These are phyloP conservation scores for Melanostigma gelatinosum DNA, from an alignment of 2,113 vertebrate genomes.

Conservation along the genomic window DNA sequence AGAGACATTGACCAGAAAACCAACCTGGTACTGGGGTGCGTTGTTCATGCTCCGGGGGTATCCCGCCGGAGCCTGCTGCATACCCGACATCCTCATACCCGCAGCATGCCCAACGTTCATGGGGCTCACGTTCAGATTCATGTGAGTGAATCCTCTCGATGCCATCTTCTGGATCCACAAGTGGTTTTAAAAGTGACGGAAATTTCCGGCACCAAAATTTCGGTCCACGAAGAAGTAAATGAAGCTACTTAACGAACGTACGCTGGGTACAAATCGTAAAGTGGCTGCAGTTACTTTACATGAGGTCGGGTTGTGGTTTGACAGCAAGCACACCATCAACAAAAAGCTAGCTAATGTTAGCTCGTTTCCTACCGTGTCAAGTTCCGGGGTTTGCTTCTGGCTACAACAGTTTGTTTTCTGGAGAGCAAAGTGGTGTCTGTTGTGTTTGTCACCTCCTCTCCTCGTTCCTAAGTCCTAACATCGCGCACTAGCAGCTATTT, in stretches of 20 bases:
- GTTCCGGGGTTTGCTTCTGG: slow-evolving; percentile 69
- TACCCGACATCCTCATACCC: slow-evolving; percentile 78
- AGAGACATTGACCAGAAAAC: not conserved
- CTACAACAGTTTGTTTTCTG: slow-evolving; percentile 28
- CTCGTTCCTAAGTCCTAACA: not conserved
- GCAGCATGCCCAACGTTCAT: slow-evolving; percentile 72
- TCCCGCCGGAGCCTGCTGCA: slow-evolving; percentile 73
- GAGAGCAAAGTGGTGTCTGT: slow-evolving; percentile 19
- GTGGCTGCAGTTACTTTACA: not conserved
- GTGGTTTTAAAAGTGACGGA: slow-evolving; percentile 51
- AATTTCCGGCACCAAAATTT: slow-evolving; percentile 20
- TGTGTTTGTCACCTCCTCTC: slow-evolving; percentile 52
- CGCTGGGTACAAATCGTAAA: not conserved
- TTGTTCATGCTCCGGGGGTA: slow-evolving; percentile 76
- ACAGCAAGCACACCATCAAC: slow-evolving; percentile 75
- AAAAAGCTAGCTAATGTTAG: slow-evolving; percentile 75
- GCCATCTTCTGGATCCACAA: slow-evolving; percentile 70
- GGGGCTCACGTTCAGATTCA: slow-evolving; percentile 75
- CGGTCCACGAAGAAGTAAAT: not conserved
- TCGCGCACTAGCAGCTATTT: not conserved
- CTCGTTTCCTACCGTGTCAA: slow-evolving; percentile 46
- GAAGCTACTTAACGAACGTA: not conserved
- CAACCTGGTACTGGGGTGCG: slow-evolving; percentile 80
- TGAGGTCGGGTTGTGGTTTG: slow-evolving; percentile 45
- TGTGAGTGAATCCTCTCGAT: slow-evolving; percentile 76